phyloP scores from a whole-genome alignment of 2,888 invertebrate species.

The Panorpa germanica region DNA sequence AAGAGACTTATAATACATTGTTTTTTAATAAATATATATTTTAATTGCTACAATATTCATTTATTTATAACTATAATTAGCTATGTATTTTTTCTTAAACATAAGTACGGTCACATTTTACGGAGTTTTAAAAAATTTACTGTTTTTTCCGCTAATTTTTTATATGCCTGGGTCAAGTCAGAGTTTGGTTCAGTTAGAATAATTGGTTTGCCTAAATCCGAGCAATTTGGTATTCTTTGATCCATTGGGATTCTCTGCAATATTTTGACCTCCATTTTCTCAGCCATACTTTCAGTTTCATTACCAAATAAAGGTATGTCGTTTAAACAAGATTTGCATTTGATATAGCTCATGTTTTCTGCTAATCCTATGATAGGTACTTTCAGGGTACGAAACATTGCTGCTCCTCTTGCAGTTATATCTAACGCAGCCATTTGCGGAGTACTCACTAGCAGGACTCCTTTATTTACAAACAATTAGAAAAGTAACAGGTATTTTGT shows the following conservation, averaged over 20 bases:
- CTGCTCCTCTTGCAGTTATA: conserved; percentile 68
- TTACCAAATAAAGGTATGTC: conserved; percentile 54
- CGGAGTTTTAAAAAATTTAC: too few species aligned
- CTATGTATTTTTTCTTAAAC: too few species aligned
- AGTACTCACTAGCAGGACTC: conserved; percentile 81
- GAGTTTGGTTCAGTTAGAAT: too few species aligned
- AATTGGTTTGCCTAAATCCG: too few species aligned
- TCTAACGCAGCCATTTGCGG: conserved; percentile 78
- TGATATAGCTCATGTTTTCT: conserved; percentile 73
- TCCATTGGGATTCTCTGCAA: conserved; percentile 34
- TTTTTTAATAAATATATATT: too few species aligned
- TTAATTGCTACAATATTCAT: too few species aligned
- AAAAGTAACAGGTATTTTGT: conserved; percentile 3
- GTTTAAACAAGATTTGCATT: conserved; percentile 60
- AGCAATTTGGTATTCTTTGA: too few species aligned
- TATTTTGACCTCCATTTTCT: conserved; percentile 42
- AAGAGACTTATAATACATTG: too few species aligned
- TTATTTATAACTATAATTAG: too few species aligned
- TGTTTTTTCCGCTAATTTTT: too few species aligned
- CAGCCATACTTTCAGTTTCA: conserved; percentile 37
- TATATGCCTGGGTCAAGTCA: too few species aligned
- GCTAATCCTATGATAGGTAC: conserved; percentile 75
- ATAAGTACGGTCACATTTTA: too few species aligned
- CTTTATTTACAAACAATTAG: conserved; percentile 30
- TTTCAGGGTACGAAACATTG: conserved; percentile 71